Evolutionary conservation across 2,888 invertebrate genomes (phyloP), one percentile per base, ranked within the genome.

Genomic region (Drosophila gaucha): DNA sequence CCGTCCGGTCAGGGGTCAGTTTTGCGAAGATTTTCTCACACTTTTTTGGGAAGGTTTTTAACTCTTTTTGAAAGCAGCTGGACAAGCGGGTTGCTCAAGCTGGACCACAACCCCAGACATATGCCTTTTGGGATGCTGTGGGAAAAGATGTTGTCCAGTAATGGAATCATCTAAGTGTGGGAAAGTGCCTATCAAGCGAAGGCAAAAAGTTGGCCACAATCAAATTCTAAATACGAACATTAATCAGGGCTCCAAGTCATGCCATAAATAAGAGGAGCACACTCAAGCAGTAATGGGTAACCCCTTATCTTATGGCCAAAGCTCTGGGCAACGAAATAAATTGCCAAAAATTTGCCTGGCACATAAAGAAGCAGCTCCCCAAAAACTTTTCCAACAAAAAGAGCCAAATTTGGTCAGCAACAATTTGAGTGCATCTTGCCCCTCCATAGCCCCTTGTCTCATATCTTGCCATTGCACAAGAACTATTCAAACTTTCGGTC

Each of bases 1-100:
- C 12, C 60, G 46, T 59, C 49, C 74, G 88, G 88, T 88, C 90
- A 89, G 72, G 76, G 90, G 78, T 89, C 79, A 89, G 47, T 68
- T 78, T 86, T 49, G 54, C 58, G 52, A 74, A 84, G 84, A 86
- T 79, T 89, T 87, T 89, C 89, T 82, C 89, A 90, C 89, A 78
- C 62, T 63, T 47, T 73, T 77, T 82, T 82, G 59, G 65, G 86
- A 47, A 57, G 62, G 67, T 80, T 85, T 74, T 71, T 60, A 76
- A 84, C 74, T 80, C 75, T 83, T 79, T n/a, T 84, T 54, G 46
- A 4, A 47, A 12, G 38, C 38, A 80, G 83, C 86, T 64, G 86
- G 80, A 69, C 59, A 80, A 84, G 64, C 80, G 20, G 49, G 86
- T 85, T 82, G 22, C 18, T 4, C 22, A 16, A 24, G 66, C 41